Base-by-base conservation (phyloP, 2,797 vertebrate genomes). In the Hydrolagus colliei region DNA sequence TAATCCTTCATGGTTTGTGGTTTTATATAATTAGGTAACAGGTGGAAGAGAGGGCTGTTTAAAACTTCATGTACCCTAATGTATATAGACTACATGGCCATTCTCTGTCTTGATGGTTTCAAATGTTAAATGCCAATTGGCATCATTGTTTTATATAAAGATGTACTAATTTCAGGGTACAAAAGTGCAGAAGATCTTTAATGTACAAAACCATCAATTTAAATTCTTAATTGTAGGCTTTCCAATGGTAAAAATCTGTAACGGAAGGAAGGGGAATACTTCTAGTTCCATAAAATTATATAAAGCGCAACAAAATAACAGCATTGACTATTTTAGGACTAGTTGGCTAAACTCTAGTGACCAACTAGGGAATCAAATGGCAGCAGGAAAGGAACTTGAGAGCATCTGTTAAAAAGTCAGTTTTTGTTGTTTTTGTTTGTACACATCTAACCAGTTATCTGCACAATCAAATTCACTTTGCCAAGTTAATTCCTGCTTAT, bases 1-100 rank as follows among this genome's bases (percentile, higher is more conserved):
- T 10, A 68, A 84, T 67, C 65, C 32, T 71, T 18, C 35, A 82
- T 35, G 65, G 10, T 11, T 84, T 67, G 77, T 6, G 27, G 9
- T 32, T 82, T 67, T 84, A 16, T 18, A 71, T 67, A 65, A 78
- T 65, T 61, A 84, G 65, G 41, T 84, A 68, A 84, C 68, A 71
- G 20, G 65, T 84, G 22, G 27, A 84, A 71, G 22, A 68, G 32
- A 84, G 65, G 32, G 35, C 65, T 35, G 32, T 68, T 65, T 20
- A 4, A 20, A 71, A 71, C 62, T 35, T 41, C 13, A 35, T 65
- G 27, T 14, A 18, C 4, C 41, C 41, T 82, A 61, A 52, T 59
- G 41, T 77, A 61, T 10, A 77, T 20, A 77, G 41, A 59, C 18
- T 59, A 77, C 20, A 77, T 11, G 20, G 73, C 10, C 16, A 77